Percentiles rank a stretch among this genome's conserved stretches.
These are phyloP conservation scores for Arenaria interpres DNA, from an alignment of 2,113 vertebrate species.

Conservation along the genomic window DNA sequence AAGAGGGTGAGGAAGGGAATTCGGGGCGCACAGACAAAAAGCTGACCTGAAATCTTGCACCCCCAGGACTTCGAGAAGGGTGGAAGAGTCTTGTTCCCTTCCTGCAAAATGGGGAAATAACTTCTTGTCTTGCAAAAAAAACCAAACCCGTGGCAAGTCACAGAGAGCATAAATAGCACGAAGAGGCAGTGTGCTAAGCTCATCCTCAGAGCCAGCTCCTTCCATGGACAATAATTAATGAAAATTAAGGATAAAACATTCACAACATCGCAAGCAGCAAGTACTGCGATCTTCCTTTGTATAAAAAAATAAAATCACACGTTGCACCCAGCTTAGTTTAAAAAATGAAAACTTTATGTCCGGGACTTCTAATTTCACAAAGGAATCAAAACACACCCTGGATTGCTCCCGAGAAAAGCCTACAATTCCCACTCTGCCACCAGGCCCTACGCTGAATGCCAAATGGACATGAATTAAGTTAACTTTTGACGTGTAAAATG, in stretches of 20 bases:
- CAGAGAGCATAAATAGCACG: neutral
- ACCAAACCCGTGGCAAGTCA: accelerated
- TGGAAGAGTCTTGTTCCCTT: neutral
- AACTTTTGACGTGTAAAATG: neutral
- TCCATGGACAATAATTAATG: accelerated
- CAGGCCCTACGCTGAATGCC: accelerated
- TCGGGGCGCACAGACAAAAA: neutral
- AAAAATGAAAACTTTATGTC: neutral
- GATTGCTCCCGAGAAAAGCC: neutral
- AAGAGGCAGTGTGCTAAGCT: accelerated
- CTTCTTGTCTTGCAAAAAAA: neutral
- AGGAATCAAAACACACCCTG: neutral
- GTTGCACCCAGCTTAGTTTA: neutral
- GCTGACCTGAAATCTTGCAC: neutral
- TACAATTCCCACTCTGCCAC: neutral
- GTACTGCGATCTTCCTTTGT: neutral
- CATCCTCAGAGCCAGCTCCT: neutral
- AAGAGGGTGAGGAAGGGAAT: neutral
- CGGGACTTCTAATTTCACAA: accelerated
- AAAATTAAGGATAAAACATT: accelerated
- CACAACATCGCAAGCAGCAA: accelerated
- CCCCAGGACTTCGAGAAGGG: neutral
- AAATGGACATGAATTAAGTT: accelerated
- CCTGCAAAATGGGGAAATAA: neutral
- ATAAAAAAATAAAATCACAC: accelerated